phyloP scores from a whole-genome alignment of 1,140 invertebrate species.

The Apis laboriosa region DNA sequence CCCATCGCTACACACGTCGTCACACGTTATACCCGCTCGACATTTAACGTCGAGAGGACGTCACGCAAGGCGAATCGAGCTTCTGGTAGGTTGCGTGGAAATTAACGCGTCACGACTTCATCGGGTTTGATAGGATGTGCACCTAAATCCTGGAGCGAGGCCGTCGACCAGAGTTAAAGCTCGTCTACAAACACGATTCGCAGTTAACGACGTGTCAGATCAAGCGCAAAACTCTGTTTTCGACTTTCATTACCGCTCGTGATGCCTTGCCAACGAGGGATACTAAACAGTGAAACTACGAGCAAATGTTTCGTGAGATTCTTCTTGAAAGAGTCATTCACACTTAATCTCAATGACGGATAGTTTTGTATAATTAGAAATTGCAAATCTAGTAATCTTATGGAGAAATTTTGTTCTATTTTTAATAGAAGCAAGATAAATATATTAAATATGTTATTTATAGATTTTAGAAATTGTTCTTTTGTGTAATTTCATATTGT shows the following conservation, averaged over 20 bases:
- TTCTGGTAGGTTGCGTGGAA: conserved; percentile 59
- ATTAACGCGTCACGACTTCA: conserved; percentile 73
- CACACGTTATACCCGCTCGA: conserved; percentile 60
- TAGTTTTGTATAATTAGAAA: background rate
- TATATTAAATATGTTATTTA: too few species aligned
- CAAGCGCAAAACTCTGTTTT: conserved; percentile 50
- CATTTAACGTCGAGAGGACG: conserved; percentile 64
- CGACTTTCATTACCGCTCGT: conserved; percentile 14
- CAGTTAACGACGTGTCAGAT: conserved; percentile 48
- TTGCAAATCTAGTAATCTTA: background rate
- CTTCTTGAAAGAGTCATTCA: background rate
- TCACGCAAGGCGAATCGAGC: conserved; percentile 66
- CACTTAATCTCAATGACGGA: background rate
- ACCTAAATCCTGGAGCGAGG: conserved; percentile 50
- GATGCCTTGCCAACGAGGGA: background rate
- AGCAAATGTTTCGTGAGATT: background rate
- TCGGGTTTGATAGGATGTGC: conserved; percentile 60
- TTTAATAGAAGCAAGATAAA: too few species aligned
- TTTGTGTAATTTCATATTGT: too few species aligned
- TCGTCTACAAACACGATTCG: conserved; percentile 43
- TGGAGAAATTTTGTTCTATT: background rate
- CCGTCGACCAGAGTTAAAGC: conserved; percentile 49
- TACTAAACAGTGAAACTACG: background rate
- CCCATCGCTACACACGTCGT: conserved; percentile 51
- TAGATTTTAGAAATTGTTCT: too few species aligned